phyloP scores from a whole-genome alignment of 1,140 invertebrate genomes.

The Doryteuthis pealeii region DNA sequence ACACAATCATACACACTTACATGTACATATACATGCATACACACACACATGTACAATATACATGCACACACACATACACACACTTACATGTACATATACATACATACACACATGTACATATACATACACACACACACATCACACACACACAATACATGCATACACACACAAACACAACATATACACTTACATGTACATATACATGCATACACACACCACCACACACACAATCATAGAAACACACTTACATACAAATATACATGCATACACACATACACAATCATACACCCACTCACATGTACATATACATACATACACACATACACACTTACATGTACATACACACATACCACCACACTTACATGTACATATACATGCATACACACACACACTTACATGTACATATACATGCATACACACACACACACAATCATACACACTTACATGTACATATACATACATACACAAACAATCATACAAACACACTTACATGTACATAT shows the following conservation, averaged over 20 bases:
- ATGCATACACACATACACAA: not conserved
- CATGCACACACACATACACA: not conserved
- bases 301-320: not conserved
- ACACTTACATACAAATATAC: not conserved
- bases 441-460: too few relatives aligned
- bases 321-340: not conserved
- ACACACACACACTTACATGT: too few relatives aligned
- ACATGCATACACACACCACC: too few relatives aligned
- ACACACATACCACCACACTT: too few relatives aligned
- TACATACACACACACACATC: too few relatives aligned
- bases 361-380: too few relatives aligned
- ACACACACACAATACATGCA: not conserved
- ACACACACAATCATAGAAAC: not conserved
- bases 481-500: too few relatives aligned
- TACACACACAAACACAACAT: not conserved
- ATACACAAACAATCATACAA: too few relatives aligned
- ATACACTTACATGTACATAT: not conserved
- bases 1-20: too few relatives aligned
- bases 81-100: not conserved
- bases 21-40: not conserved
- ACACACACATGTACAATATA: too few relatives aligned
- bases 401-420: too few relatives aligned
- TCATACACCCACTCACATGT: not conserved
- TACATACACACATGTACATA: not conserved
- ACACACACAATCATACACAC: too few relatives aligned